A percentile compares a stretch with the other conserved stretches of the same genome.
phyloP scores from a whole-genome alignment of 2,113 vertebrate genomes.

The Myrmophylax atrothorax region DNA sequence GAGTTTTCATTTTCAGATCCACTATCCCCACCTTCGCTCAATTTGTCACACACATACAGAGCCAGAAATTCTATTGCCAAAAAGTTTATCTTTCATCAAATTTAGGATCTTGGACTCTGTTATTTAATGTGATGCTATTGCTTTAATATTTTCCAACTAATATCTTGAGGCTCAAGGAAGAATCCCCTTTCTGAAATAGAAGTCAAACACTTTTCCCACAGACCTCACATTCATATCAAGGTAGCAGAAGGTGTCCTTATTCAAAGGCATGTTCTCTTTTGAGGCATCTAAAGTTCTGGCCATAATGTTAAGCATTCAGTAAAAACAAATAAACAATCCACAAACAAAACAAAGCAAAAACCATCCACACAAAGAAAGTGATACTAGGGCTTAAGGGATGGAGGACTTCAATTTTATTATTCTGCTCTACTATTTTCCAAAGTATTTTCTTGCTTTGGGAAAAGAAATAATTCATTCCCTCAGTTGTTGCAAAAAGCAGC shows the following conservation, averaged over 20 bases:
- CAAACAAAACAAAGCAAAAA: not conserved
- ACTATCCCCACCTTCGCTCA: not conserved
- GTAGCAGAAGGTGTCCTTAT: not conserved
- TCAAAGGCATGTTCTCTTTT: not conserved
- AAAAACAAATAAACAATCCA: not conserved
- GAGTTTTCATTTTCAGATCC: constrained; percentile 16
- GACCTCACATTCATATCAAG: not conserved
- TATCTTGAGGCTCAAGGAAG: not conserved
- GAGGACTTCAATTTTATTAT: not conserved
- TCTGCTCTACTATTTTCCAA: not conserved
- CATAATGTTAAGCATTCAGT: not conserved
- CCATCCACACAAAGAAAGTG: not conserved
- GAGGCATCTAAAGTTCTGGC: not conserved
- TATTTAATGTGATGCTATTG: not conserved
- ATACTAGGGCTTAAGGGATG: not conserved
- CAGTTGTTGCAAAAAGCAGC: not conserved
- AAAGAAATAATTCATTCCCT: not conserved
- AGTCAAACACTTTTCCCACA: not conserved
- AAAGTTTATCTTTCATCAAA: not conserved
- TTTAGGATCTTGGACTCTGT: not conserved
- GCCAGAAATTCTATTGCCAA: not conserved
- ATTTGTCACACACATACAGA: not conserved
- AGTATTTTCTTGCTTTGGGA: not conserved
- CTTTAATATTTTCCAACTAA: not conserved
- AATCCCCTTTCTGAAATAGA: not conserved